phyloP scores from a whole-genome alignment of 1,140 invertebrate species.

The Goniozus legneri region DNA sequence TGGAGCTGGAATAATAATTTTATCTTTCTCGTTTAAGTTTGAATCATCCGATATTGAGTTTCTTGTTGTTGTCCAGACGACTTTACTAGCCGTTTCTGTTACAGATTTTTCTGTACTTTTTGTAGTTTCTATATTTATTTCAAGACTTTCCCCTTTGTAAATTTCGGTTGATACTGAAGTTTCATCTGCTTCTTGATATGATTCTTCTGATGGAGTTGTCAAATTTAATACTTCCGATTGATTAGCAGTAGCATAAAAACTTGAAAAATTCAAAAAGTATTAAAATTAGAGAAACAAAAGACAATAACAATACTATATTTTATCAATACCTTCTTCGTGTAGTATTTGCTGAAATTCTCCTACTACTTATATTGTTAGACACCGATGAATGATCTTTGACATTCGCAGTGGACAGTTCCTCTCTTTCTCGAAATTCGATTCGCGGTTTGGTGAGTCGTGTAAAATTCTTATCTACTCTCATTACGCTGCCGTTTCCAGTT shows the following conservation, averaged over 20 bases:
- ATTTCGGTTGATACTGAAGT: slow-evolving; percentile 32
- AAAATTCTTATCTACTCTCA: slow-evolving; percentile 31
- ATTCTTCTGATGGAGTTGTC: slow-evolving; percentile 11
- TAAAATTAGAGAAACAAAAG: neutral
- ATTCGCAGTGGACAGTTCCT: slow-evolving; percentile 18
- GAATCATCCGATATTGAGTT: neutral
- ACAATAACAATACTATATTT: neutral
- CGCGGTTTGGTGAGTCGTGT: slow-evolving; percentile 16
- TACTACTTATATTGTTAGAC: slow-evolving; percentile 19
- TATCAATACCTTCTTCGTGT: slow-evolving; percentile 11
- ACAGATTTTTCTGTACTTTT: slow-evolving; percentile 16
- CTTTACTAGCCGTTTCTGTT: slow-evolving; percentile 26
- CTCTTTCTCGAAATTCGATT: slow-evolving; percentile 12
- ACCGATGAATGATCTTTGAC: slow-evolving; percentile 14
- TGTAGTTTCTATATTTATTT: slow-evolving; percentile 18
- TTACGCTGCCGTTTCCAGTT: slow-evolving; percentile 30
- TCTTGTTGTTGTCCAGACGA: slow-evolving; percentile 37
- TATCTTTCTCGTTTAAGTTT: neutral
- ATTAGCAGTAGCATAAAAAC: neutral
- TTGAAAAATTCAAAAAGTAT: neutral
- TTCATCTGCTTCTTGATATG: slow-evolving; percentile 26
- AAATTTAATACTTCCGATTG: slow-evolving; percentile 8
- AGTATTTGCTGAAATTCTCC: neutral
- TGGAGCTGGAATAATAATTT: no score
- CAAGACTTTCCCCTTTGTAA: slow-evolving; percentile 23